phyloP scores from a whole-genome alignment of 1,140 invertebrate species.

The Apocrypta bakeri region DNA sequence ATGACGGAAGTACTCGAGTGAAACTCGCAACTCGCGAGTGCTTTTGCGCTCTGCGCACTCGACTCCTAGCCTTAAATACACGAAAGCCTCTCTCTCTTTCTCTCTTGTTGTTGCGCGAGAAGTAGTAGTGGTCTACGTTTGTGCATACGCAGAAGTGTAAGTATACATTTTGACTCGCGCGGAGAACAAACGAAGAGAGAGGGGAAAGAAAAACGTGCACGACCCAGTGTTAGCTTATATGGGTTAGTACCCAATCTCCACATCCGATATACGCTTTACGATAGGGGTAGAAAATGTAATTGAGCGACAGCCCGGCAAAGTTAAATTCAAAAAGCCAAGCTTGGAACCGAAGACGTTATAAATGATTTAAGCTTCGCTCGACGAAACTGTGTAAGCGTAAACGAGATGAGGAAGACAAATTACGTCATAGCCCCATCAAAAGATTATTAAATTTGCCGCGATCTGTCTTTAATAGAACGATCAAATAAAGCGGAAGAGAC shows the following conservation, averaged over 20 bases:
- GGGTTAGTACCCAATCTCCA: no score
- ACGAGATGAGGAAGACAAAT: background rate
- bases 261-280: no score
- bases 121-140: no score
- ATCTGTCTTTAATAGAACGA: conserved; percentile 22
- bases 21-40: background rate
- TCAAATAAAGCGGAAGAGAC: conserved; percentile 32
- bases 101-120: no score
- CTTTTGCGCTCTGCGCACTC: background rate
- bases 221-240: no score
- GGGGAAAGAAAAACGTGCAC: no score
- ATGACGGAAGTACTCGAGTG: conserved; percentile 22
- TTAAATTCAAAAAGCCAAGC: background rate
- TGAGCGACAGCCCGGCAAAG: background rate
- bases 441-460: conserved; percentile 40
- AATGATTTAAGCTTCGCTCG: background rate
- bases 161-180: no score
- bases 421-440: background rate
- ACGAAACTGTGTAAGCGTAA: background rate
- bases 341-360: conserved; percentile 1
- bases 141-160: no score
- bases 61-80: background rate
- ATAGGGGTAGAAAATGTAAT: background rate
- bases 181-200: no score
- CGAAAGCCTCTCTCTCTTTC: no score